These are phyloP conservation scores for Pygoscelis antarcticus DNA, from an alignment of 2,113 vertebrate genomes.

Conservation along the genomic window DNA sequence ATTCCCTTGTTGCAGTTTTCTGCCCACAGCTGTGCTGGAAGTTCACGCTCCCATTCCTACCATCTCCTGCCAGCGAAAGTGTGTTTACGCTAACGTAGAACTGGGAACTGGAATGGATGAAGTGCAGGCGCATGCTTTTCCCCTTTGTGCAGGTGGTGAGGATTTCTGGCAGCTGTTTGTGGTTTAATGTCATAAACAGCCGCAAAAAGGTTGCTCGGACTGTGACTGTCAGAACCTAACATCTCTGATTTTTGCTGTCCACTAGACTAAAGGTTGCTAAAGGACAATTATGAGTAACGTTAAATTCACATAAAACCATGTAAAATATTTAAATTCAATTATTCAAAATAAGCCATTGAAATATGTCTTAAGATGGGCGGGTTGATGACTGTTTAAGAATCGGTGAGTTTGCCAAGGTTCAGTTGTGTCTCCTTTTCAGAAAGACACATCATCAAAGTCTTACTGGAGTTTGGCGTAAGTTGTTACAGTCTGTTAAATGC, in stretches of 20 bases:
- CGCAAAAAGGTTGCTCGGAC: background rate
- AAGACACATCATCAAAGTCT: background rate
- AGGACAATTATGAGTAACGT: background rate
- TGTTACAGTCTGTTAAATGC: background rate
- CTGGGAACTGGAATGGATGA: background rate
- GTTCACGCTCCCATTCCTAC: background rate
- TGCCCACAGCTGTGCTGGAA: slow-evolving; percentile 4
- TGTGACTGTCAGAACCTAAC: background rate
- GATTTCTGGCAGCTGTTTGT: background rate
- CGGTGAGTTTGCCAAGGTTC: background rate
- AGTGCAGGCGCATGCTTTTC: background rate
- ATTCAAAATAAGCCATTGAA: background rate
- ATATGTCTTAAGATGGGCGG: background rate
- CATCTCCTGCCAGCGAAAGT: background rate
- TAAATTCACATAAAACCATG: background rate
- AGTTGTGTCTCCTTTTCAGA: background rate
- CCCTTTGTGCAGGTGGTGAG: background rate
- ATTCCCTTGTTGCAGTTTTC: background rate
- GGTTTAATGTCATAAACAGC: background rate
- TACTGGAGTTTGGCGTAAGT: background rate
- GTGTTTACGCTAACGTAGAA: background rate
- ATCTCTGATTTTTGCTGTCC: background rate
- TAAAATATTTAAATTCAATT: background rate
- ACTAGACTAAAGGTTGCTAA: background rate
- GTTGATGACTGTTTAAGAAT: background rate